phyloP scores from a whole-genome alignment of 2,113 vertebrate species.

The Microcebus ravelobensis region DNA sequence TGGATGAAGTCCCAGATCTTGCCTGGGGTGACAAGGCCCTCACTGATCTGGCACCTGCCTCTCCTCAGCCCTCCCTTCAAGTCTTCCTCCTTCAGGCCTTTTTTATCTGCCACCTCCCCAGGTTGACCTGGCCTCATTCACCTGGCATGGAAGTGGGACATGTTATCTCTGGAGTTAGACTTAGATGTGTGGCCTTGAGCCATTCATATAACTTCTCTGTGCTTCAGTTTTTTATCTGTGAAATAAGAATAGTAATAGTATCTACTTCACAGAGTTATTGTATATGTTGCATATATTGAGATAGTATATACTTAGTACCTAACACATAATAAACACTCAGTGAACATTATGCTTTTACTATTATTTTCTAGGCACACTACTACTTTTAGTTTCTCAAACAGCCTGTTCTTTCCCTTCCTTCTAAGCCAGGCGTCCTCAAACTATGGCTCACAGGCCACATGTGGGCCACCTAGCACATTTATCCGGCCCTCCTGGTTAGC shows the following conservation, averaged over 20 bases:
- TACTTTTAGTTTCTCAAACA: background rate
- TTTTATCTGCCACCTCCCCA: no score
- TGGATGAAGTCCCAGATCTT: background rate
- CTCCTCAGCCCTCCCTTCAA: background rate
- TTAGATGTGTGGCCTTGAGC: background rate
- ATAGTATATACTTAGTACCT: no score
- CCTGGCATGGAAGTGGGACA: background rate
- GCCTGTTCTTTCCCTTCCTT: background rate
- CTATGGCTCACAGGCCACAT: no score
- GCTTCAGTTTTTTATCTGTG: background rate
- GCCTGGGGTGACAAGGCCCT: background rate
- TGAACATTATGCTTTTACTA: background rate
- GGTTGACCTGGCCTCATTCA: no score
- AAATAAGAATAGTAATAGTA: background rate
- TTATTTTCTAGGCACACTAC: background rate
- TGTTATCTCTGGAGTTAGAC: background rate
- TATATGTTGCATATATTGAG: no score
- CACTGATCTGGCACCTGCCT: background rate
- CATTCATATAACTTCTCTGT: background rate
- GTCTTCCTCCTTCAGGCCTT: background rate
- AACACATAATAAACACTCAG: background rate
- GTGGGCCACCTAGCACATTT: no score
- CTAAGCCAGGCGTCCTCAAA: no score
- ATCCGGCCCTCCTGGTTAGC: no score
- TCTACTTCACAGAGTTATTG: background rate